phyloP scores from a whole-genome alignment of 2,113 vertebrate species.

The Carollia perspicillata region DNA sequence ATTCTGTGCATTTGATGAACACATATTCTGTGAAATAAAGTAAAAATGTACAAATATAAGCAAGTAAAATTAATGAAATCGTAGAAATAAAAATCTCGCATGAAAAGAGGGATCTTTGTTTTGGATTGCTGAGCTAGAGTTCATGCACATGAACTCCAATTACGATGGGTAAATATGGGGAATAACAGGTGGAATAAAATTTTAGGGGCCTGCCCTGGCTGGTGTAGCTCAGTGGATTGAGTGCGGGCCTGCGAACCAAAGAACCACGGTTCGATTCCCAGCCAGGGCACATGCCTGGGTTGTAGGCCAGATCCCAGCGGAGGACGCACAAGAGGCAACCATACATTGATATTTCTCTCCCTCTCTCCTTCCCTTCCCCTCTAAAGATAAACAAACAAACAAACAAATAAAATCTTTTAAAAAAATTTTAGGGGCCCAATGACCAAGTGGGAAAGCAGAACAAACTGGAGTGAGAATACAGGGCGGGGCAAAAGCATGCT shows the following conservation, averaged over 20 bases:
- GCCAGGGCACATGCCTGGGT: no score
- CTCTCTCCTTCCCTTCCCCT: no score
- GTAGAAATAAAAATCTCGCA: neutral
- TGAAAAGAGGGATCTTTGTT: neutral
- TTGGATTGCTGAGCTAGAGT: neutral
- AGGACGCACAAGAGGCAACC: no score
- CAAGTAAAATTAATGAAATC: neutral
- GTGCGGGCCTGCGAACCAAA: no score
- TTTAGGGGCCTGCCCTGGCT: neutral
- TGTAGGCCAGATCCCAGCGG: no score
- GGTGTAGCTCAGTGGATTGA: no score
- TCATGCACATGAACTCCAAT: neutral
- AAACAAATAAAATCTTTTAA: no score
- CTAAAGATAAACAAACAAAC: no score
- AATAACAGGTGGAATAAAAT: neutral
- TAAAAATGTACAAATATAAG: constrained; percentile 1
- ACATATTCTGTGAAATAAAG: neutral
- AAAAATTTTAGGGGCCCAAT: neutral
- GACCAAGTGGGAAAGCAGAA: neutral
- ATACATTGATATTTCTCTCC: no score
- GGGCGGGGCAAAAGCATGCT: neutral
- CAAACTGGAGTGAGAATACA: neutral
- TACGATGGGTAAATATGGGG: neutral
- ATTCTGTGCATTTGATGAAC: neutral
- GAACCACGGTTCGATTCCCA: no score